A percentile compares a stretch with the other conserved stretches of the same genome.
phyloP scores from a whole-genome alignment of 2,797 vertebrate genomes.

The Tapera naevia region DNA sequence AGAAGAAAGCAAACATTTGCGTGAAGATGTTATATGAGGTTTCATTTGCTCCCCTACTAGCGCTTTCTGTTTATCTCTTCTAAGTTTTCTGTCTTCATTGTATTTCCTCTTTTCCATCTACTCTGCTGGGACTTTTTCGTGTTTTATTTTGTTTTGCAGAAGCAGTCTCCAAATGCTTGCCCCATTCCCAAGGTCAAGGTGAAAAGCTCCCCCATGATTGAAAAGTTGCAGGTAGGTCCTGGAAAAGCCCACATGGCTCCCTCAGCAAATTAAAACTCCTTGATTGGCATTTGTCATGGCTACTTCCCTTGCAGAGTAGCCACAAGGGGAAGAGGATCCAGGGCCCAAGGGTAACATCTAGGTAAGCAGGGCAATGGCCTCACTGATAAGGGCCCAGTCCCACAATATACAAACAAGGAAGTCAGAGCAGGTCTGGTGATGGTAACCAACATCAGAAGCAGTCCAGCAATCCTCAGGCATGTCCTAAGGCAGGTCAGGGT shows the following conservation, averaged over 20 bases:
- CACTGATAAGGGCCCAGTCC: rapidly evolving
- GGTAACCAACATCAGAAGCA: neutral
- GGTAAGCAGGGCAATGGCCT: neutral
- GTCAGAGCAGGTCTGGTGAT: neutral
- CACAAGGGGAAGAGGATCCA: neutral
- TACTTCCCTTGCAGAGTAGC: neutral
- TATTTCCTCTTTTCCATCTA: neutral
- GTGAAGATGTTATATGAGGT: neutral
- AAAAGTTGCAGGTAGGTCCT: conserved; percentile 80
- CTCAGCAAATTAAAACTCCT: neutral
- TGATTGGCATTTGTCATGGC: neutral
- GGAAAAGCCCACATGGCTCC: neutral
- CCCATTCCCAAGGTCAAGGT: conserved; percentile 75
- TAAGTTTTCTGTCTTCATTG: neutral
- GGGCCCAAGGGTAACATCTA: neutral
- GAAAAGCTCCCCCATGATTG: conserved; percentile 83
- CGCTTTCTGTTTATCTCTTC: neutral
- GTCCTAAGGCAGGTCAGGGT: neutral
- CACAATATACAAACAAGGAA: neutral
- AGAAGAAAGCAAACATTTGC: neutral
- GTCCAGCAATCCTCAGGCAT: neutral
- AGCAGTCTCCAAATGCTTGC: conserved; percentile 60
- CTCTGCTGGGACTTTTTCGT: neutral
- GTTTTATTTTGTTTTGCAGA: conserved; percentile 68
- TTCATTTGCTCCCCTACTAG: neutral